Evolutionary conservation across 1,140 invertebrate genomes (phyloP), one percentile per base, ranked within the genome.

Genomic region (Drosophila yakuba): DNA sequence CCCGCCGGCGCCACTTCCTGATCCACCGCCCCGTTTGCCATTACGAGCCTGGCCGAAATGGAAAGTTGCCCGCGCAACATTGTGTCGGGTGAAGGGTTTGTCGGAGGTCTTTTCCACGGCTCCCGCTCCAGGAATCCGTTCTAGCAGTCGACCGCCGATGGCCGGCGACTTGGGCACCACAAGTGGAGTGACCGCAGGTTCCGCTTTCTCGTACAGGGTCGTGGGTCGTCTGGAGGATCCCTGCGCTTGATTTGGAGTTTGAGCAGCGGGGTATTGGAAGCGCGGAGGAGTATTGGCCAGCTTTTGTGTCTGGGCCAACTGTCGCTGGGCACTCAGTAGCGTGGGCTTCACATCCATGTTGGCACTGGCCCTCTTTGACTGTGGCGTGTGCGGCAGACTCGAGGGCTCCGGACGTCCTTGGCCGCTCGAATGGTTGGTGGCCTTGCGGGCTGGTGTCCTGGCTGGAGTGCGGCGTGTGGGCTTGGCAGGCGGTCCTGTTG

Each of bases 41-140:
- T 23, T 89, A 35, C 84, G 84, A 0, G 68, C 84, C 61, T 89
- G 84, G n/a, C 84, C 84, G 17, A 89, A 89, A n/a, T 89, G 84
- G 41, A 89, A 89, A 17, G 84, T 89, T 12, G 84, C 85, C 2
- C 84, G 68, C 3, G 85, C 80, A 20, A 74, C 84, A 20, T 80
- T 84, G 50, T 82, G 73, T 11, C 84, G 84, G 17, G 80, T 84
- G 35, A 89, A 89, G 28, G 77, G 77, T 44, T 89, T 89, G 2
- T 88, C 83, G 23, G 51, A 51, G 11, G 82, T 12, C 68, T 56
- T 85, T 0, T 81, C 81, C 2, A 11, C 11, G 0, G 55, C 52
- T 0, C 41, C 36, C 2, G 50, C 58, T 12, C 52, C 61, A 10
- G 61, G 47, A 38, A 45, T 35, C 2, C 83, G 64, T 43, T 83